Conservation (phyloP, 1,140 invertebrate genomes). For the Helicoverpa zea region DNA sequence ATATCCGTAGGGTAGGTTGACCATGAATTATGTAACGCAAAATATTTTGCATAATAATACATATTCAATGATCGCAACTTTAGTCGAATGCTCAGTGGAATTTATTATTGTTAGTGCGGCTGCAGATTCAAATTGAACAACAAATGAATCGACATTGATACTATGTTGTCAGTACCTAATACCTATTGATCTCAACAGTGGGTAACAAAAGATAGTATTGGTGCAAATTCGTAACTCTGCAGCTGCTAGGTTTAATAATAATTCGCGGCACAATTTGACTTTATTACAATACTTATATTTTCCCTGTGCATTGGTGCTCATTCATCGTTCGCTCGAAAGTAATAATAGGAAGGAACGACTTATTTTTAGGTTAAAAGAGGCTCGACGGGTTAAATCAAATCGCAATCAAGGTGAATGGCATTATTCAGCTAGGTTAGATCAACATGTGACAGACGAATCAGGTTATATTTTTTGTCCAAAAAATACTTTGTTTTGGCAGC, state of each 20-base stretch:
- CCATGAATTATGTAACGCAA: constrained; percentile 17
- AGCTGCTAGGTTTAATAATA: neutral
- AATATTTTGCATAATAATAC: constrained; percentile 23
- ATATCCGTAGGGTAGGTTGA: neutral
- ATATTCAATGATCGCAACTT: constrained; percentile 10
- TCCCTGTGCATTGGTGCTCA: neutral
- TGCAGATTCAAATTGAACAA: constrained; percentile 8
- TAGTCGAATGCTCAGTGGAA: neutral
- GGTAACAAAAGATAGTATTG: neutral
- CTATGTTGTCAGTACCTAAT: neutral
- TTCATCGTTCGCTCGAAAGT: constrained; percentile 39
- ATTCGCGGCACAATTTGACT: neutral
- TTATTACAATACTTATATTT: neutral
- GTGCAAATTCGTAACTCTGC: neutral
- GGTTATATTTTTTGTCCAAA: constrained; percentile 1
- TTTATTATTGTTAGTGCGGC: constrained; percentile 15
- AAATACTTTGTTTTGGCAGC: neutral
- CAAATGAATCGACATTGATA: neutral
- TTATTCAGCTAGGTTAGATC: constrained; percentile 23
- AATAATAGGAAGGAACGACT: constrained; percentile 38
- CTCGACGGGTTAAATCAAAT: constrained; percentile 22
- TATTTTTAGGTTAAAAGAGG: constrained; percentile 47
- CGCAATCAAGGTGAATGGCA: constrained; percentile 48
- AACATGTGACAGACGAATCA: constrained; percentile 31
- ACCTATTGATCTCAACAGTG: neutral